Evolutionary conservation across 2,113 vertebrate species (phyloP), one percentile per base, ranked within the genome.

Genomic region (Ranitomeya variabilis): DNA sequence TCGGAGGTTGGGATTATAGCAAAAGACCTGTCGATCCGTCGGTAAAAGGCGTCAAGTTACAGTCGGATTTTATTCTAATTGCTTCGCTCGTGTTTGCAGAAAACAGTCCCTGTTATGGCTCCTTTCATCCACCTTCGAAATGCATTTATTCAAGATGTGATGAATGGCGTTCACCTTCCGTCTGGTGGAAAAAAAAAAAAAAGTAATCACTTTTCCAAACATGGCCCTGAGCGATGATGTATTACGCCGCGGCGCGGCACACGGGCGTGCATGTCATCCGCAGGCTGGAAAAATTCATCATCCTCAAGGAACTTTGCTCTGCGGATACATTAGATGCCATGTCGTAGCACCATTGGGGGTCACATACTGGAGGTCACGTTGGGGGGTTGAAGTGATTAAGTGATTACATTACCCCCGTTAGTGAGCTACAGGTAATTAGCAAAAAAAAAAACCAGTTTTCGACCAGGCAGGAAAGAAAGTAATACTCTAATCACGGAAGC

Each of bases 171-270:
- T 85, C 0, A 80, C 79, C 87, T 85, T 87, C 86, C 86, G 86
- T 76, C 67, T 91, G 90, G 87, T 79, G 8, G 55, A 45, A 45
- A 45, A 45, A 45, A 45, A 45, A 45, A 45, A 45, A 88, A 73
- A 92, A 91, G 89, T 91, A 80, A 92, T 69, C 0, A 74, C 87
- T 87, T 78, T 83, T 80, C 23, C 69, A 87, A 84, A 0, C 0
- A 0, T 66, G 85, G 90, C 91, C 92, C 90, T 86, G 74, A 92
- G 91, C 90, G 74, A 88, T 79, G 86, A 92, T 37, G 66, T 91
- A 91, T 90, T 89, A 90, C 91, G 80, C 87, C 31, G 74, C 60
- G 12, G 54, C 31, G 54, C 87, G 90, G 86, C n/a, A 7, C 16
- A 60, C 37, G 37, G 90, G 73, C 87, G 66, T 31, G 80, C 80